Evolutionary conservation across 37 sponge, comb jelly and placozoan genomes (phyloP).

Genomic region (Chondrosia reniformis): DNA sequence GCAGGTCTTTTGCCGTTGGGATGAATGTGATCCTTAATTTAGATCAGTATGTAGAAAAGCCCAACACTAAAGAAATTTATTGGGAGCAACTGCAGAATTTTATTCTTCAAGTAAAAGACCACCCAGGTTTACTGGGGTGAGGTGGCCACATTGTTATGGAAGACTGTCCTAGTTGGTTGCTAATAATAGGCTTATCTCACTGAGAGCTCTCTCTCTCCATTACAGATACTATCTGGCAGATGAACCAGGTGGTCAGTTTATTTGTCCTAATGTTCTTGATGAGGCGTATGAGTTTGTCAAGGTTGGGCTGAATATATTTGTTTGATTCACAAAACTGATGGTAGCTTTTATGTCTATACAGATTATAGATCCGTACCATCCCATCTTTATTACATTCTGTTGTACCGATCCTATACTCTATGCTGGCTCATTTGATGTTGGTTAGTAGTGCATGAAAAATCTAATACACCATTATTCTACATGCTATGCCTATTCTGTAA

Average conservation of each 20-base stretch:
- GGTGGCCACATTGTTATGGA: not conserved
- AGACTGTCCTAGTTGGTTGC: not conserved
- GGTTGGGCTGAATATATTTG: not conserved
- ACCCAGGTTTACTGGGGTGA: slow-evolving; percentile 25
- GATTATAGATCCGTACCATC: slow-evolving; percentile 19
- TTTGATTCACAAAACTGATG: no score
- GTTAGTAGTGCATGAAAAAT: no score
- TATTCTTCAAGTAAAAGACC: slow-evolving; percentile 9
- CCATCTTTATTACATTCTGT: slow-evolving; percentile 24
- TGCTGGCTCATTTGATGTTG: slow-evolving; percentile 7
- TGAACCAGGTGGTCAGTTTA: slow-evolving; percentile 11
- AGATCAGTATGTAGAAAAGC: not conserved
- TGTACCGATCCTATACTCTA: slow-evolving; percentile 17
- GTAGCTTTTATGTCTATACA: no score
- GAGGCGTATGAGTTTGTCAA: slow-evolving; percentile 25
- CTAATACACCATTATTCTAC: no score
- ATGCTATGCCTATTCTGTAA: no score
- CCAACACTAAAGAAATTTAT: not conserved
- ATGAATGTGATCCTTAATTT: not conserved
- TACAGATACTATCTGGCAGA: slow-evolving; percentile 39
- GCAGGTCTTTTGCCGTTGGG: no score
- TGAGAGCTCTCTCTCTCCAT: no score
- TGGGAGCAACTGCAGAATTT: slow-evolving; percentile 9
- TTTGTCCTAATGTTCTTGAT: not conserved
- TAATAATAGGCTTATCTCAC: no score